phyloP scores from a whole-genome alignment of 2,888 invertebrate species.

The Helleia helle region DNA sequence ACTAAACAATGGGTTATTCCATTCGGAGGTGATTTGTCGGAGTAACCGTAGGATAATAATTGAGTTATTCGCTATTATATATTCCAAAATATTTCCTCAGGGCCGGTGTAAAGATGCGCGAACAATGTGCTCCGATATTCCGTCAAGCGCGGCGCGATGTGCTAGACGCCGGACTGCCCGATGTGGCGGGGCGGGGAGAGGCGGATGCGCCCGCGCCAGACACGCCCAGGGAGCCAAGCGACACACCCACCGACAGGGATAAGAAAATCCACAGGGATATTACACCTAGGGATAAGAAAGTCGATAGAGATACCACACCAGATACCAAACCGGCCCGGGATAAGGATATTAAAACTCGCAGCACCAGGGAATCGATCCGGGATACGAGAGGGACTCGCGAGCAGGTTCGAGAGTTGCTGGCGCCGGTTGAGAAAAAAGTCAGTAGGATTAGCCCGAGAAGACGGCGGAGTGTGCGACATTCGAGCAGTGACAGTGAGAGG shows the following conservation, averaged over 20 bases:
- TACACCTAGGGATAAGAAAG: too few species aligned
- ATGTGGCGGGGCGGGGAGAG: conserved; percentile 37
- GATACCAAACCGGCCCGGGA: background rate
- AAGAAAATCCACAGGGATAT: too few species aligned
- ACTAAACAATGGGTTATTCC: too few species aligned
- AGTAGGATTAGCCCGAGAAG: conserved; percentile 9
- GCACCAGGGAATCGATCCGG: conserved; percentile 2
- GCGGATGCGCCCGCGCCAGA: too few species aligned
- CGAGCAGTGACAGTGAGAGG: conserved; percentile 31
- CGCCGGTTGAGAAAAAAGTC: background rate
- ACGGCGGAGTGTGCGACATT: conserved; percentile 20
- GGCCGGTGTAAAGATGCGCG: conserved; percentile 90
- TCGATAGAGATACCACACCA: too few species aligned
- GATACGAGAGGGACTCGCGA: conserved; percentile 8
- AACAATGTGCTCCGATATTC: conserved; percentile 87
- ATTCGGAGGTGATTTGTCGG: too few species aligned
- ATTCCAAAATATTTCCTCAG: conserved; percentile 43
- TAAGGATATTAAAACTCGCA: background rate
- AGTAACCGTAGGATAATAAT: too few species aligned
- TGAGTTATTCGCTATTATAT: too few species aligned
- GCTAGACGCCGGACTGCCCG: conserved; percentile 72
- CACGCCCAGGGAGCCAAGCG: conserved; percentile 16
- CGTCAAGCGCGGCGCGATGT: conserved; percentile 85
- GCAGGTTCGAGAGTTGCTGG: conserved; percentile 1
- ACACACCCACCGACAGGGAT: background rate